Evolutionary conservation across 2,888 invertebrate genomes (phyloP).

Genomic region (Leucoptera coffeella): DNA sequence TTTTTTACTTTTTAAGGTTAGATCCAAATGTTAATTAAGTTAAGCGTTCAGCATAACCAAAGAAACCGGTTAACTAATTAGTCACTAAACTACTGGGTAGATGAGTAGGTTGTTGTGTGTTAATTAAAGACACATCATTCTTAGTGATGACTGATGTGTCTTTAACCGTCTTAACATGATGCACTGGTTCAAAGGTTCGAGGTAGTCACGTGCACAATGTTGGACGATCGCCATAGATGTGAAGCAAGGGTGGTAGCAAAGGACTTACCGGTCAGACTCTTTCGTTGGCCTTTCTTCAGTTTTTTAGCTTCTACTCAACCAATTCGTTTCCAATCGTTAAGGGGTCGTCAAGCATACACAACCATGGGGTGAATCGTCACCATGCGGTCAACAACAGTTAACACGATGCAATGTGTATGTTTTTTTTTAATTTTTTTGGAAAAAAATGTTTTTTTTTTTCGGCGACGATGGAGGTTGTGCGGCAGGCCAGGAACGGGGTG

Average conservation of each 20-base stretch:
- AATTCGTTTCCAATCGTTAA: no score
- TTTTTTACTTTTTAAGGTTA: constrained; percentile 12
- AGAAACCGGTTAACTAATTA: no score
- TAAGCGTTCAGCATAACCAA: no score
- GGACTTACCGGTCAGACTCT: constrained; percentile 83
- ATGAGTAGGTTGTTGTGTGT: no score
- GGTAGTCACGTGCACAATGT: no score
- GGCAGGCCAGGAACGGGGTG: constrained; percentile 41
- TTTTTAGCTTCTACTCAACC: constrained; percentile 97
- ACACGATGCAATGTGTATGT: constrained; percentile 49
- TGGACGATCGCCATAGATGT: no score
- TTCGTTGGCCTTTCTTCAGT: constrained; percentile 64
- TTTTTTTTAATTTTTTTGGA: constrained; percentile 15
- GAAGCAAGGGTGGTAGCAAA: constrained; percentile 46
- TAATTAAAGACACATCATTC: no score
- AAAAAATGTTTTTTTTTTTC: constrained; percentile 15
- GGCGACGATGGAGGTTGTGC: constrained; percentile 44
- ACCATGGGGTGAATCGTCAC: constrained; percentile 41
- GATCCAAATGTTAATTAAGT: no score
- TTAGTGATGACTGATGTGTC: no score
- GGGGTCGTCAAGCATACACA: constrained; percentile 47
- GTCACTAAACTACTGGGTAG: no score
- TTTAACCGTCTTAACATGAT: no score
- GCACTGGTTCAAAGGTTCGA: no score
- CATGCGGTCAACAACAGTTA: constrained; percentile 49